phyloP scores from a whole-genome alignment of 1,140 invertebrate genomes.

The Conus ventricosus region DNA sequence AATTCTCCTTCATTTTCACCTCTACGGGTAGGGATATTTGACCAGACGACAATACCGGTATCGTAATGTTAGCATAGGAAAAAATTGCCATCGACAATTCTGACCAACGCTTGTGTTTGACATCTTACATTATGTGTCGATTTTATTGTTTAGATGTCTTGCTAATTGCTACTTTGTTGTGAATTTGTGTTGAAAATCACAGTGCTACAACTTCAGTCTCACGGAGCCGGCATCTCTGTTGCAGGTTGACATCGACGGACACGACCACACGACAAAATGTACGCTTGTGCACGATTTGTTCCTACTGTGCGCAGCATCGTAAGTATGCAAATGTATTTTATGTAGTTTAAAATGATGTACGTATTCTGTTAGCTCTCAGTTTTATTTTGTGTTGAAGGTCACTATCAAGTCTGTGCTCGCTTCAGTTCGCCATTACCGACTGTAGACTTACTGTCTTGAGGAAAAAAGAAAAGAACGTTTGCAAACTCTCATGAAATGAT shows the following conservation, averaged over 20 bases:
- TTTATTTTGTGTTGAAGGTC: conserved; percentile 24
- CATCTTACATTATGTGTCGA: background rate
- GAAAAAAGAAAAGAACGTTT: no score
- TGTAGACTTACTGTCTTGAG: no score
- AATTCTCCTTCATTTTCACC: conserved; percentile 54
- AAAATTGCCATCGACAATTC: conserved; percentile 19
- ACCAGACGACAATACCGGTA: conserved; percentile 33
- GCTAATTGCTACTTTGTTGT: background rate
- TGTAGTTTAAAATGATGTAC: background rate
- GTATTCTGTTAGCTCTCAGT: background rate
- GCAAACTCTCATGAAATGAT: no score
- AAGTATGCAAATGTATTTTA: conserved; percentile 38
- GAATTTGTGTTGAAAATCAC: background rate
- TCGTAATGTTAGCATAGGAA: background rate
- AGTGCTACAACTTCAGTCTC: background rate
- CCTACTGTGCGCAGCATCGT: conserved; percentile 57
- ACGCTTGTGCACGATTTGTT: conserved; percentile 60
- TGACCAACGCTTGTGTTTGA: background rate
- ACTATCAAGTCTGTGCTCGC: conserved; percentile 15
- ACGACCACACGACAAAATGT: conserved; percentile 50
- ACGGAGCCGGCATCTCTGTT: conserved; percentile 34
- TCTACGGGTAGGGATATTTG: conserved; percentile 42
- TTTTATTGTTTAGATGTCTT: background rate
- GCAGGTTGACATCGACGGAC: conserved; percentile 42
- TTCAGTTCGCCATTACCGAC: background rate